Conservation (phyloP, 2,797 vertebrate genomes). For the Pagetopsis macropterus region DNA sequence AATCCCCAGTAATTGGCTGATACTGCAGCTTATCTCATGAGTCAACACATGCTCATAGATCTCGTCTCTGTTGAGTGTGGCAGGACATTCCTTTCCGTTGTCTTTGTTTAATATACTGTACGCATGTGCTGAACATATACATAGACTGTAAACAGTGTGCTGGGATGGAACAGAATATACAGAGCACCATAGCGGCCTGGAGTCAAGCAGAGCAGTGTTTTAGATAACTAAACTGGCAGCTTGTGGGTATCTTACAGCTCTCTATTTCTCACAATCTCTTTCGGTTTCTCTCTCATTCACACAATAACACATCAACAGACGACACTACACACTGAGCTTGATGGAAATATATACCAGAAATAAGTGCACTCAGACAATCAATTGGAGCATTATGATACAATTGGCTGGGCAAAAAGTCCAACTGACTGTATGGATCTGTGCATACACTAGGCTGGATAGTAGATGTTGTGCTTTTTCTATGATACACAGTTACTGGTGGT, state of each 20-base stretch:
- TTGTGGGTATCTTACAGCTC: slow-evolving; percentile 50
- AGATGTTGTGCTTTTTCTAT: slow-evolving; percentile 52
- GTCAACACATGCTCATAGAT: slow-evolving; percentile 18
- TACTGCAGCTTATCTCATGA: slow-evolving; percentile 26
- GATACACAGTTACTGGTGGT: slow-evolving; percentile 33
- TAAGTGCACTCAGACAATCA: slow-evolving; percentile 58
- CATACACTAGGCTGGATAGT: slow-evolving; percentile 28
- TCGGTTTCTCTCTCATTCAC: neutral
- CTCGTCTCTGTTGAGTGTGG: slow-evolving; percentile 3
- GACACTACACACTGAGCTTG: slow-evolving; percentile 25
- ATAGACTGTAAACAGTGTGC: slow-evolving; percentile 45
- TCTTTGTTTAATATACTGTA: slow-evolving; percentile 24
- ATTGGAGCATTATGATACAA: slow-evolving; percentile 55
- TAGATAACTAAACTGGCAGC: slow-evolving; percentile 32
- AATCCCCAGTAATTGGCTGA: slow-evolving; percentile 11
- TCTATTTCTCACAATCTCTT: slow-evolving; percentile 18
- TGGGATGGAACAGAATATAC: slow-evolving; percentile 20
- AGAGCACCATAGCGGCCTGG: slow-evolving; percentile 40
- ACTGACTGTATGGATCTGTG: slow-evolving; percentile 34
- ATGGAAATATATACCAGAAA: slow-evolving; percentile 55
- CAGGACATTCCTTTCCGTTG: slow-evolving; percentile 30
- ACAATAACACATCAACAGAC: neutral
- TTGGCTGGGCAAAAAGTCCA: slow-evolving; percentile 57
- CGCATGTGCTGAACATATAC: slow-evolving; percentile 24
- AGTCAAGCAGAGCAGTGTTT: slow-evolving; percentile 33